phyloP scores from a whole-genome alignment of 2,113 vertebrate species.

The Edolisoma coerulescens region DNA sequence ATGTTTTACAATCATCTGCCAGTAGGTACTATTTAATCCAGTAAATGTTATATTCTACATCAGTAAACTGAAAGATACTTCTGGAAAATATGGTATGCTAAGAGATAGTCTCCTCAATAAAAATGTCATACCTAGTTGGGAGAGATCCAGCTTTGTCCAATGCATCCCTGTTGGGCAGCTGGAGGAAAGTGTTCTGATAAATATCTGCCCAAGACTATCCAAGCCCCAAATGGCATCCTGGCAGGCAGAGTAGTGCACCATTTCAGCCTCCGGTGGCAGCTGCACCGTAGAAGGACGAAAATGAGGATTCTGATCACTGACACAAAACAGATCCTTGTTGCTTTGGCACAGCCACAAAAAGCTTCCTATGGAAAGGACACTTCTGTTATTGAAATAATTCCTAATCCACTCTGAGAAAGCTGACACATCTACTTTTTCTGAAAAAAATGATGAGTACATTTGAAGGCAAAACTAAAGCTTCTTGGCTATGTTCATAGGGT shows the following conservation, averaged over 20 bases:
- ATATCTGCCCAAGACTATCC: conserved; percentile 83
- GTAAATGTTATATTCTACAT: not conserved
- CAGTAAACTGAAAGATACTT: not conserved
- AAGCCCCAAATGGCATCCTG: conserved; percentile 91
- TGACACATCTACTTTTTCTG: not conserved
- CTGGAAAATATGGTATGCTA: not conserved
- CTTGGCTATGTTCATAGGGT: not conserved
- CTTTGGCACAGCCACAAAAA: conserved; percentile 94
- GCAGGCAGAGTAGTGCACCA: conserved; percentile 87
- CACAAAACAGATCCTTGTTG: conserved; percentile 91
- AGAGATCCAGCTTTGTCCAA: conserved; percentile 91
- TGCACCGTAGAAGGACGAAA: conserved; percentile 87
- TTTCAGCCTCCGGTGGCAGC: conserved; percentile 84
- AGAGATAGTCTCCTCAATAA: not conserved
- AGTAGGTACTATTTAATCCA: not conserved
- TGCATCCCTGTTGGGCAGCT: conserved; percentile 89
- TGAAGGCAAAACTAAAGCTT: not conserved
- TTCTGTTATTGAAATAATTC: not conserved
- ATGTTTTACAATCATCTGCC: not conserved
- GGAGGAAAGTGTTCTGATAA: conserved; percentile 86
- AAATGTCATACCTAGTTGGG: conserved; percentile 86
- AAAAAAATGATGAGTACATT: not conserved
- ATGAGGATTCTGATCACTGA: conserved; percentile 85
- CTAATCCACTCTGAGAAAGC: not conserved
- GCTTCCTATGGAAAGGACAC: conserved; percentile 74